Evolutionary conservation across 2,888 invertebrate species (phyloP).

Genomic region (Heliothis peltigera): DNA sequence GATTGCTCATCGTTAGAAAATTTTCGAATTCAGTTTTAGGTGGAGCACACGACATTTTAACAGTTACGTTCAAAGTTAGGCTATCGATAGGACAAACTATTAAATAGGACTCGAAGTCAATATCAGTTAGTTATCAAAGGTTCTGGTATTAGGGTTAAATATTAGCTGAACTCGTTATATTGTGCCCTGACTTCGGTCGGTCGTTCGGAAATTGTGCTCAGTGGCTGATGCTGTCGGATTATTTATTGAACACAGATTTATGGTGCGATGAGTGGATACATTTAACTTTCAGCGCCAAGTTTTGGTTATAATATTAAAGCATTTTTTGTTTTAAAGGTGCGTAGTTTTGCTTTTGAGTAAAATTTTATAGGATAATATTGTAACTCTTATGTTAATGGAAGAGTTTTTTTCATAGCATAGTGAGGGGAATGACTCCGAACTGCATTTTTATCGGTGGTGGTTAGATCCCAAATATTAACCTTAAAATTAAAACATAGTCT

Average conservation of each 20-base stretch:
- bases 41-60: neutral
- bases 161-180: slow-evolving; percentile 44
- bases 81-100: neutral
- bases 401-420: no score
- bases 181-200: slow-evolving; percentile 3
- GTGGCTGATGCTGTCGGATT: slow-evolving; percentile 31
- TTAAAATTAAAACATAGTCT: no score
- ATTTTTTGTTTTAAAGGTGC: neutral
- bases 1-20: neutral
- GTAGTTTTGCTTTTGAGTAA: neutral
- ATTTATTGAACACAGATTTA: slow-evolving; percentile 37
- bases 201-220: slow-evolving; percentile 54
- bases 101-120: slow-evolving; percentile 27
- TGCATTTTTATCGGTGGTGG: no score
- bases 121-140: slow-evolving; percentile 39
- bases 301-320: no score
- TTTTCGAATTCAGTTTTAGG: neutral
- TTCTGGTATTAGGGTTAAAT: slow-evolving; percentile 36
- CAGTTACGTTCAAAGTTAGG: neutral
- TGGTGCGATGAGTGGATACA: slow-evolving; percentile 16
- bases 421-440: no score
- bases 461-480: no score
- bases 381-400: no score
- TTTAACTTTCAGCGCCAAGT: slow-evolving; percentile 7
- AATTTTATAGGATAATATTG: no score